Evolutionary conservation across 2,113 vertebrate genomes (phyloP), one percentile per base, ranked within the genome.

Genomic region (Smithornis capensis): DNA sequence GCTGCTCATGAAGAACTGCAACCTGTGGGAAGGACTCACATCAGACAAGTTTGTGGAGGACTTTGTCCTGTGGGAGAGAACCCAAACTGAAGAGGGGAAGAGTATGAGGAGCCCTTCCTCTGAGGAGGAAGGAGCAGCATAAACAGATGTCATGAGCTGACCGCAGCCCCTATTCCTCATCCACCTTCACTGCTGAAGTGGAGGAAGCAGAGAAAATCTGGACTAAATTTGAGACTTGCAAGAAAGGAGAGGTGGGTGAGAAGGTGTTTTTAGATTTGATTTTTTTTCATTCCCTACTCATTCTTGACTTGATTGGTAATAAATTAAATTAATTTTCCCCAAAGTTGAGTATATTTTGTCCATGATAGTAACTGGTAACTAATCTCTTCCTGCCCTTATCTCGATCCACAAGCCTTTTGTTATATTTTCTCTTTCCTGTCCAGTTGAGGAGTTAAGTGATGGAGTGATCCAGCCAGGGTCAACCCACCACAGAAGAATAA

Each of bases 331-430:
- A 12, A 73, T 47, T 92, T 75, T 5, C 0, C 0, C 10, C 22
- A 12, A 21, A 28, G 6, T 3, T 10, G 5, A 56, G 8, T 27
- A 53, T 57, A 5, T 49, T 85, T 74, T 74, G 5, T 44, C 16
- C 6, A 4, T n/a, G 21, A 29, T 0, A 0, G 15, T 25, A 44
- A 55, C 1, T 53, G 19, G 2, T 38, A 38, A 69, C 4, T 23
- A 13, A 57, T 49, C 31, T 65, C 9, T 21, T 59, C 10, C 5
- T 78, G 28, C 17, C 4, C 35, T 73, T 33, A 11, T 49, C 28
- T 68, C 0, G 0, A 68, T 11, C 28, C 22, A 50, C 3, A 3
- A 63, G 9, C 2, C 4, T 68, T 47, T 77, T 18, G 2, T 19
- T 55, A 2, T 16, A 23, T 40, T 40, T 65, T 60, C 4, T 42